Base-by-base conservation (phyloP, 2,888 invertebrate genomes). In the Drosophila kanekoi region DNA sequence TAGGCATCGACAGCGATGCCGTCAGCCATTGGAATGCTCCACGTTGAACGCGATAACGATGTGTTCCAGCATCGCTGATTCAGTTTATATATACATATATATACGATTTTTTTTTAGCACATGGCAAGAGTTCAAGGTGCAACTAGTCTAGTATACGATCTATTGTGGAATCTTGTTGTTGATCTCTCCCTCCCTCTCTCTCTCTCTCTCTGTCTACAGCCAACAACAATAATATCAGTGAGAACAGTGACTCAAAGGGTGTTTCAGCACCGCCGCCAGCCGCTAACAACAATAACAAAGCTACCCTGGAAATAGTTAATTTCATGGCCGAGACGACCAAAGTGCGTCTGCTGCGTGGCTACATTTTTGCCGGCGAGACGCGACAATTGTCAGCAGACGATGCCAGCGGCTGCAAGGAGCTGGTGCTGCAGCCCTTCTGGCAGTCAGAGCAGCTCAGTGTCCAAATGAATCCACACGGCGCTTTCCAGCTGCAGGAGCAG, bases 401-500 rank as follows among this genome's bases (percentile, higher is more conserved):
- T 35, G 61, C 57, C 41, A 56, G 8, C 8, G 59, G 18, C 13
- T 33, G 85, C 81, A 44, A 85, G 80, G 72, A 90, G 86, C 70
- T 78, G 81, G 41, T 79, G 80, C 9, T 91, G 87, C 87, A 90
- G 6, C 89, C 90, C 11, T 92, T 92, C 72, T 92, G 92, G 92
- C 87, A 89, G 28, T 66, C 89, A 1, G 82, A 90, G 14, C 74
- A 77, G 5, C 77, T 90, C 5, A 71, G 81, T 8, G 75, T 62
- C 4, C 70, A 72, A 16, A 63, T 84, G 33, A 84, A 77, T 52
- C 69, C 69, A 0, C 56, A 66, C 1, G 75, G 78, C 14, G 63
- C 66, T 2, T 91, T 91, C 16, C 88, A 90, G 61, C 83, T 91
- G 47, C 87, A 91, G 59, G 92, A 92, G 93, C 90, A 93, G 69